Percentiles rank a stretch among this genome's conserved stretches.
phyloP scores from a whole-genome alignment of 2,113 vertebrate species.

The Hydrochoerus hydrochaeris region DNA sequence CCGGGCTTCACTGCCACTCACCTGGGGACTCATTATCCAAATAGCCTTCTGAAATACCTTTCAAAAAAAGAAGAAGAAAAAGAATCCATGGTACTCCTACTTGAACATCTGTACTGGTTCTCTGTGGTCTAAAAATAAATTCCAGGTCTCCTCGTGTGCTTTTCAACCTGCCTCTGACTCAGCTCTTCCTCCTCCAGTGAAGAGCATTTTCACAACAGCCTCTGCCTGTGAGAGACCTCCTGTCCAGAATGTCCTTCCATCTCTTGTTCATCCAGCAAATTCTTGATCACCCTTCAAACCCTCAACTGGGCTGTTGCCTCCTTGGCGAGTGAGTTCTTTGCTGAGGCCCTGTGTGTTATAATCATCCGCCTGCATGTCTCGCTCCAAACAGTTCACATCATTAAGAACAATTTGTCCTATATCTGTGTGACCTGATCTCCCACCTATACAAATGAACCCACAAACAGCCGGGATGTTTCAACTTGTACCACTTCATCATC shows the following conservation, averaged over 20 bases:
- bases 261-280: neutral
- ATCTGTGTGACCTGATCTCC: neutral
- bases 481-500: neutral
- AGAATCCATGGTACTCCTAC: neutral
- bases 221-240: neutral
- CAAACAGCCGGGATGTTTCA: neutral
- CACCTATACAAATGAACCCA: neutral
- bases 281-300: neutral
- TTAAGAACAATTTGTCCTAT: neutral
- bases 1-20: neutral
- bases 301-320: neutral
- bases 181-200: neutral
- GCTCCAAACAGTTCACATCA: neutral
- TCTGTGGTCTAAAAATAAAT: neutral
- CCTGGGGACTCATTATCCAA: neutral
- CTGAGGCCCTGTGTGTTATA: neutral
- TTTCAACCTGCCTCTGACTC: neutral
- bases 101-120: neutral
- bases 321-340: slow-evolving; percentile 1
- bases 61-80: neutral
- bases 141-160: neutral
- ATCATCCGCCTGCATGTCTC: neutral
- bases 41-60: neutral
- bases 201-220: neutral
- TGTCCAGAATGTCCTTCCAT: neutral